These are phyloP conservation scores for Glaucopsyche alexis DNA, from an alignment of 2,888 invertebrate genomes.

Conservation along the genomic window DNA sequence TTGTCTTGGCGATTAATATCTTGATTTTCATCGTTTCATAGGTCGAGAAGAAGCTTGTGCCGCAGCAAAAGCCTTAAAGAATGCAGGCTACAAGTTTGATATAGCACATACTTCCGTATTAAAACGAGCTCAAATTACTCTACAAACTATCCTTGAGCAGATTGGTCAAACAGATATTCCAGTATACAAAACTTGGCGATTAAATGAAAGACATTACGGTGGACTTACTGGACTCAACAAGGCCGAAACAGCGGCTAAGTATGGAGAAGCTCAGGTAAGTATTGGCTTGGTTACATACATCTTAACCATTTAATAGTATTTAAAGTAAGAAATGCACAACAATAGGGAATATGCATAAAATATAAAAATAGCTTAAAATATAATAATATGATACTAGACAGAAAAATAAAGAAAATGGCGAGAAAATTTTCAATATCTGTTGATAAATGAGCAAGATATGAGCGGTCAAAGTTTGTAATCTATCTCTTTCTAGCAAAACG, in stretches of 20 bases:
- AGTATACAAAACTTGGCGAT: constrained; percentile 87
- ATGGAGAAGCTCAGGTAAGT: constrained; percentile 88
- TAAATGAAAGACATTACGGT: constrained; percentile 94
- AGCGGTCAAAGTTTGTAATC: too few relatives aligned
- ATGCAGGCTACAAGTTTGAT: constrained; percentile 86
- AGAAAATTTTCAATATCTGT: too few relatives aligned
- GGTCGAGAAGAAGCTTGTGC: constrained; percentile 84
- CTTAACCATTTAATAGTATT: too few relatives aligned
- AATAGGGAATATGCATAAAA: too few relatives aligned
- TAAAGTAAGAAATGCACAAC: too few relatives aligned
- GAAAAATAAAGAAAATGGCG: too few relatives aligned
- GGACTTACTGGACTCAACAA: constrained; percentile 92
- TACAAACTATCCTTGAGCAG: constrained; percentile 83
- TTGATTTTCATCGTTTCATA: constrained; percentile 43
- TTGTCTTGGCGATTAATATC: neutral
- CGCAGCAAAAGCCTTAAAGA: constrained; percentile 87
- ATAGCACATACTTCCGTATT: constrained; percentile 90
- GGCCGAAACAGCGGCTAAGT: constrained; percentile 90
- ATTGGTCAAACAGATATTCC: constrained; percentile 84
- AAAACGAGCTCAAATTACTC: constrained; percentile 87
- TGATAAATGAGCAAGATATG: too few relatives aligned
- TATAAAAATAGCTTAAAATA: too few relatives aligned
- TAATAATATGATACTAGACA: too few relatives aligned
- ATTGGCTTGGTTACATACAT: too few relatives aligned
- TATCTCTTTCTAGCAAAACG: too few relatives aligned